phyloP scores from a whole-genome alignment of 2,113 vertebrate species.

The Petrocephalus zakoni region DNA sequence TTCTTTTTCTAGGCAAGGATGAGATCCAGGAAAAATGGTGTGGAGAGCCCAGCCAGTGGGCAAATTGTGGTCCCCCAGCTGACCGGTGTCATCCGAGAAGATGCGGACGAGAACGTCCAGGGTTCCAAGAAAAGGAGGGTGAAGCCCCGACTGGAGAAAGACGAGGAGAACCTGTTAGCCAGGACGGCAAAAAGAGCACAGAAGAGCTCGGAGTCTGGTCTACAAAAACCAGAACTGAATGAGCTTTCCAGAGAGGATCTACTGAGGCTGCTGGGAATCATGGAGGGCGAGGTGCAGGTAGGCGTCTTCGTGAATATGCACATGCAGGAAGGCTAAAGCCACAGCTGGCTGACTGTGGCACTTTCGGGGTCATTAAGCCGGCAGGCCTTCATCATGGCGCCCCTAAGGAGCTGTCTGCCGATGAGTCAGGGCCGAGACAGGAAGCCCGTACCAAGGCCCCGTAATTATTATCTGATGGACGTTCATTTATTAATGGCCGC shows the following conservation, averaged over 20 bases:
- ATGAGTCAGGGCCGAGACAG: conserved; percentile 44
- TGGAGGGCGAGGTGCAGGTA: conserved; percentile 97
- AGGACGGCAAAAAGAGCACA: conserved; percentile 63
- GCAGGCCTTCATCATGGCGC: conserved; percentile 31
- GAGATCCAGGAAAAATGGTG: conserved; percentile 79
- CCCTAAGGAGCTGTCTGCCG: conserved; percentile 38
- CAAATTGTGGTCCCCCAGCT: conserved; percentile 61
- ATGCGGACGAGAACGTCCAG: conserved; percentile 39
- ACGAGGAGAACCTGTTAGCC: conserved; percentile 56
- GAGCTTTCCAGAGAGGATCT: conserved; percentile 80
- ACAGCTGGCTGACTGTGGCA: neutral
- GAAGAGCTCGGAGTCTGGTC: conserved; percentile 55
- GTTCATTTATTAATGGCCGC: conserved; percentile 20
- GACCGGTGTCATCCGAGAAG: conserved; percentile 46
- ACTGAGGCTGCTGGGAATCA: conserved; percentile 82
- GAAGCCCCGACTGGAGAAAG: conserved; percentile 50
- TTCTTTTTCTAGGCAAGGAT: conserved; percentile 68
- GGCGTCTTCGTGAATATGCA: no score
- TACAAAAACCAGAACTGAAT: conserved; percentile 54
- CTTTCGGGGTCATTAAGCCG: neutral
- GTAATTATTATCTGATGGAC: conserved; percentile 40
- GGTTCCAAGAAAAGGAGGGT: conserved; percentile 40
- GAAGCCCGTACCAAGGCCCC: conserved; percentile 39
- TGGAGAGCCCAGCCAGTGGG: conserved; percentile 68
- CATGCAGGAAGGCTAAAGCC: neutral